Evolutionary conservation across 2,113 vertebrate species (phyloP).

Genomic region (Lepus europaeus): DNA sequence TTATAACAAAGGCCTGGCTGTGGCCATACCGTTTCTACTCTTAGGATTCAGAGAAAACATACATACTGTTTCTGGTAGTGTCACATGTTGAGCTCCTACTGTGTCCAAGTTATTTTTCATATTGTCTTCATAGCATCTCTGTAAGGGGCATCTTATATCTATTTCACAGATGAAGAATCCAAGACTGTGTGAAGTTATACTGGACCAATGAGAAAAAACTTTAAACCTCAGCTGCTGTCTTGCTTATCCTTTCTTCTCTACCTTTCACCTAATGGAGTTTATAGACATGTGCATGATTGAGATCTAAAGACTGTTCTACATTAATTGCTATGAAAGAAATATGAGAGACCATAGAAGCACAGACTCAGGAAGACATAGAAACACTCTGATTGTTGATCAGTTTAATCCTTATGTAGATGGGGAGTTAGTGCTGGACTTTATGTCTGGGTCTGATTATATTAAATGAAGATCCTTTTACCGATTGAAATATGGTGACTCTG

Average conservation of each 20-base stretch:
- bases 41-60: slow-evolving; percentile 14
- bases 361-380: background rate
- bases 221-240: background rate
- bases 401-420: background rate
- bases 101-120: background rate
- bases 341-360: background rate
- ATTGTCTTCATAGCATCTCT: background rate
- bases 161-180: background rate
- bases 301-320: background rate
- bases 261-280: background rate
- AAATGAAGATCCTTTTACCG: slow-evolving; percentile 40
- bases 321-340: background rate
- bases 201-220: slow-evolving; percentile 5
- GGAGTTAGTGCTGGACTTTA: background rate
- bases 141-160: background rate
- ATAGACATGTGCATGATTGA: background rate
- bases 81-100: background rate
- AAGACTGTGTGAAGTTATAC: background rate
- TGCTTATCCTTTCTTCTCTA: background rate
- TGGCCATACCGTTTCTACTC: background rate
- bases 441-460: background rate
- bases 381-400: background rate
- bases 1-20: background rate
- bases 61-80: background rate
- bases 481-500: background rate